Evolutionary conservation across 2,113 vertebrate genomes (phyloP), one percentile per base, ranked within the genome.

Genomic region (Rhea pennata): DNA sequence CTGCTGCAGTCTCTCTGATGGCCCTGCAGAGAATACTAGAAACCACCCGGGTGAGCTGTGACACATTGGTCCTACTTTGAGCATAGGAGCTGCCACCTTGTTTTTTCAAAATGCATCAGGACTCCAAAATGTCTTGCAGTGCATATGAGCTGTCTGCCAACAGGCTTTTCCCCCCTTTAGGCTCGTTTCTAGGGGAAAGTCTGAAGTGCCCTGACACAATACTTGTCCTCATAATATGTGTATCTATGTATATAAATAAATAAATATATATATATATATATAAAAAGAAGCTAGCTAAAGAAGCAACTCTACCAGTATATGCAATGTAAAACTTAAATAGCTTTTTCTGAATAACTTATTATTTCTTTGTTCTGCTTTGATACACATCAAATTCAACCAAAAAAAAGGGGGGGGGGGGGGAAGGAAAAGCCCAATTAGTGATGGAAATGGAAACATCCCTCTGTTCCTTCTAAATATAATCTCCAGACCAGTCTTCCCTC

Each of bases 381-480:
- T 74, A 59, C 66, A 53, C 23, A 23, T 50, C 59, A 82, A 82
- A 29, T 64, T 73, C 73, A 82, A 2, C 0, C 1, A 87, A 87
- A 65, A 27, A 40, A 44, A 87, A 36, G 66, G 61, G 36, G 36
- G 36, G 36, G 36, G 36, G 36, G 36, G 36, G 36, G 36, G 36
- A 36, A 36, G 65, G 21, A 4, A 76, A 75, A 91, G 10, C 6
- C 21, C 59, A 70, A 74, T 15, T 62, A 53, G 76, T 48, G 66
- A 92, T 50, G 64, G 61, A 54, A 93, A 79, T 94, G 78, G 93
- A 96, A 97, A 92, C 64, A 50, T 51, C 62, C 77, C 42, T 46
- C 58, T 40, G 15, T 36, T 84, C 78, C 67, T 91, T 73, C 74
- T 71, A 92, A 94, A 94, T 87, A 74, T 42, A 59, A 85, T 91